These are phyloP conservation scores for Sterna hirundo DNA, from an alignment of 2,113 vertebrate genomes.

Conservation along the genomic window DNA sequence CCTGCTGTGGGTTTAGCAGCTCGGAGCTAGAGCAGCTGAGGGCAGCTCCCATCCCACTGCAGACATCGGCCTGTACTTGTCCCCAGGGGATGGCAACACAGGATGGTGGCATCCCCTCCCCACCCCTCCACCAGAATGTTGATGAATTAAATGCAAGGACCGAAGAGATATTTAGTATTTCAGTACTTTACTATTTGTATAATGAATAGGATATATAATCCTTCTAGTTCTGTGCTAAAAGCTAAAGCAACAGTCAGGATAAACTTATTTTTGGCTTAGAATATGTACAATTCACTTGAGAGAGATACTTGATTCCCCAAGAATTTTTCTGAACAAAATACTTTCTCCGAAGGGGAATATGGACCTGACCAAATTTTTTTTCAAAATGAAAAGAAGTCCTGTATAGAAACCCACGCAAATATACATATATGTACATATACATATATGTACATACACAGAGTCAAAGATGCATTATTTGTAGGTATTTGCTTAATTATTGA, in stretches of 20 bases:
- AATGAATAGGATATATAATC: not conserved
- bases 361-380: not conserved
- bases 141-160: not conserved
- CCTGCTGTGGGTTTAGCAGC: not conserved
- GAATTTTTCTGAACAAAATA: not conserved
- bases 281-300: not conserved
- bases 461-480: not conserved
- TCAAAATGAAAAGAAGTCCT: accelerated
- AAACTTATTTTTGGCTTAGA: not conserved
- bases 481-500: not conserved
- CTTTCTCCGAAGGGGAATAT: not conserved
- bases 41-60: not conserved
- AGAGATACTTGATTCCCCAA: not conserved
- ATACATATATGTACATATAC: not conserved
- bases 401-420: not conserved
- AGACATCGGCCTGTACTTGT: accelerated
- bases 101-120: accelerated
- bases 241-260: not conserved
- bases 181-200: not conserved
- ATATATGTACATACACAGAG: not conserved
- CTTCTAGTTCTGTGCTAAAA: not conserved
- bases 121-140: not conserved
- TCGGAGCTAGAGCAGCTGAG: not conserved
- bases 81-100: accelerated
- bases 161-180: not conserved